Conservation (phyloP, 2,888 invertebrate species). For the Euplagia quadripunctaria region DNA sequence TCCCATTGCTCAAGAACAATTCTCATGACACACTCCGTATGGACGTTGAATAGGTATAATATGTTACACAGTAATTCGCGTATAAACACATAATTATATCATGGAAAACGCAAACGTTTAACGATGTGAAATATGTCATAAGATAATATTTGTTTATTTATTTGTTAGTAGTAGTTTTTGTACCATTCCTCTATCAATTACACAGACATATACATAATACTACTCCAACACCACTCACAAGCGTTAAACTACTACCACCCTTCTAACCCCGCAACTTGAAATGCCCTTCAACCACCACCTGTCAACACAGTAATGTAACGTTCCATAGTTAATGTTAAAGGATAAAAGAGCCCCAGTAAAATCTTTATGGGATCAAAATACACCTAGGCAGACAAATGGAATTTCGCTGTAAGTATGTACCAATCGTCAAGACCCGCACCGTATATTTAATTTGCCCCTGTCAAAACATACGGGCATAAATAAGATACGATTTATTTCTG, state of each 20-base stretch:
- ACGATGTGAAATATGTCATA: too few relatives aligned
- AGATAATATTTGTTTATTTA: too few relatives aligned
- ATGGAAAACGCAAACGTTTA: too few relatives aligned
- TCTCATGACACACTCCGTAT: too few relatives aligned
- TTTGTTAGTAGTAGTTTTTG: too few relatives aligned
- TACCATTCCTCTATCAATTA: too few relatives aligned
- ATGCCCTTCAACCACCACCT: conserved; percentile 54
- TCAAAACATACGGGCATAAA: conserved; percentile 33
- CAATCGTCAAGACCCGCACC: conserved; percentile 43
- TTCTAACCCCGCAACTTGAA: conserved; percentile 27
- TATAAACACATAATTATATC: too few relatives aligned
- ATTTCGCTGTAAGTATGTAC: conserved; percentile 65
- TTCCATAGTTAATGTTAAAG: conserved; percentile 57
- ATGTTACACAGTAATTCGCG: too few relatives aligned
- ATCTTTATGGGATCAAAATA: conserved; percentile 62
- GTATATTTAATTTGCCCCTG: conserved; percentile 40
- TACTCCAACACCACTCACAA: background rate
- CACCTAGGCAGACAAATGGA: conserved; percentile 67
- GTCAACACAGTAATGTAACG: conserved; percentile 58
- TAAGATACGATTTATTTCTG: conserved; percentile 10
- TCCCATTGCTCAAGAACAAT: too few relatives aligned
- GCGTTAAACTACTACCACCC: conserved; percentile 29
- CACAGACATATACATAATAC: too few relatives aligned
- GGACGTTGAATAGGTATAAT: too few relatives aligned
- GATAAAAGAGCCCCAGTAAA: conserved; percentile 63